Conservation (phyloP, 2,888 invertebrate species). For the Cephalotes varians region DNA sequence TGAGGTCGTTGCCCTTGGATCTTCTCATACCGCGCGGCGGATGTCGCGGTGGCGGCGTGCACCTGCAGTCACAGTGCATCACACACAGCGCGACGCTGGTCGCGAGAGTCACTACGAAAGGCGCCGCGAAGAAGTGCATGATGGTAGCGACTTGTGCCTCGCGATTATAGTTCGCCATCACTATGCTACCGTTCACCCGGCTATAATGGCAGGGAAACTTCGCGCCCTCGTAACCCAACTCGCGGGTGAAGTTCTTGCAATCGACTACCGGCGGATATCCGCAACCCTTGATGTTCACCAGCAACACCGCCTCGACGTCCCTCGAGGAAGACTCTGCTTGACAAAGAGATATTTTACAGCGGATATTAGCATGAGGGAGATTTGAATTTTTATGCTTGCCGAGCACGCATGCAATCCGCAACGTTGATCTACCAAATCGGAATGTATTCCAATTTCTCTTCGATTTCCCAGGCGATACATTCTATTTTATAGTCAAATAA, state of each 20-base stretch:
- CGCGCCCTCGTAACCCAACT: slow-evolving; percentile 90
- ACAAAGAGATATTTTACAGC: slow-evolving; percentile 38
- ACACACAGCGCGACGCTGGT: slow-evolving; percentile 95
- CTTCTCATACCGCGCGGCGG: slow-evolving; percentile 87
- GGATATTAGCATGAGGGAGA: background rate
- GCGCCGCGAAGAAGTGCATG: slow-evolving; percentile 94
- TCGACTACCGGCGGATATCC: slow-evolving; percentile 93
- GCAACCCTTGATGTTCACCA: slow-evolving; percentile 94
- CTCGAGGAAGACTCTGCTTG: slow-evolving; percentile 76
- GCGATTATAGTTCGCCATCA: slow-evolving; percentile 93
- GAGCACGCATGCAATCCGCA: slow-evolving; percentile 20
- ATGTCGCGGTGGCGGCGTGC: slow-evolving; percentile 89
- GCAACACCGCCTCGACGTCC: slow-evolving; percentile 89
- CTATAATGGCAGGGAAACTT: slow-evolving; percentile 90
- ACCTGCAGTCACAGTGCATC: slow-evolving; percentile 95
- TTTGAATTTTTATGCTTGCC: slow-evolving; percentile 18
- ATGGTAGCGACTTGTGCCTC: slow-evolving; percentile 94
- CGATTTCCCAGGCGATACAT: slow-evolving; percentile 28
- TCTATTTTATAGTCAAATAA: slow-evolving; percentile 25
- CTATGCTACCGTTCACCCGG: slow-evolving; percentile 93
- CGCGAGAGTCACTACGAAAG: slow-evolving; percentile 93
- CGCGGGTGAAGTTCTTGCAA: slow-evolving; percentile 91
- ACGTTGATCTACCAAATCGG: background rate
- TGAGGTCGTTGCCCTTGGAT: slow-evolving; percentile 87
- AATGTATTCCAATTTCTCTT: slow-evolving; percentile 37